phyloP scores from a whole-genome alignment of 2,888 invertebrate species.

The Biston betularia region DNA sequence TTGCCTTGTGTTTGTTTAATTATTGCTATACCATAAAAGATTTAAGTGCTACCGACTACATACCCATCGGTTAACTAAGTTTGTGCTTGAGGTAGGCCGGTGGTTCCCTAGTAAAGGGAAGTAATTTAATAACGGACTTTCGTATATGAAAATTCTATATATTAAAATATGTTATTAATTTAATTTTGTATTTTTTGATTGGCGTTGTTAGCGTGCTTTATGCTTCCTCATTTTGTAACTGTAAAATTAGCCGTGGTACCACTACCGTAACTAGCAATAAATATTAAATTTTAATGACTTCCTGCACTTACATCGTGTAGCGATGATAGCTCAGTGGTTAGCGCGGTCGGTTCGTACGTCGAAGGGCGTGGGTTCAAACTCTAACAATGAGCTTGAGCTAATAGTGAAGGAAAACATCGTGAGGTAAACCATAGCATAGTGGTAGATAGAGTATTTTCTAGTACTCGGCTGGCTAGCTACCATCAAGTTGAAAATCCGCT shows the following conservation, averaged over 20 bases:
- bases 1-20: conserved; percentile 25
- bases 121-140: not conserved
- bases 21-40: conserved; percentile 20
- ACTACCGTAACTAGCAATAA: conserved; percentile 5
- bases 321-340: no score
- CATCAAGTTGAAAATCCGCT: no score
- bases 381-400: no score
- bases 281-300: conserved; percentile 1
- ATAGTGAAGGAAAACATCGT: no score
- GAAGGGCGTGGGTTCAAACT: no score
- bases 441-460: no score
- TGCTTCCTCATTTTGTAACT: not conserved
- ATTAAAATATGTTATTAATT: conserved; percentile 7
- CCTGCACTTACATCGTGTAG: not conserved
- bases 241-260: not conserved
- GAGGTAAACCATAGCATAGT: no score
- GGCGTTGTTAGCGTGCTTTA: not conserved
- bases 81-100: not conserved
- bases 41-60: conserved; percentile 12
- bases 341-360: no score
- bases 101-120: not conserved
- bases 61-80: not conserved
- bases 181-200: conserved; percentile 10
- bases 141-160: no score
- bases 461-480: no score